phyloP scores from a whole-genome alignment of 1,140 invertebrate species.

The Sycophila sp. region DNA sequence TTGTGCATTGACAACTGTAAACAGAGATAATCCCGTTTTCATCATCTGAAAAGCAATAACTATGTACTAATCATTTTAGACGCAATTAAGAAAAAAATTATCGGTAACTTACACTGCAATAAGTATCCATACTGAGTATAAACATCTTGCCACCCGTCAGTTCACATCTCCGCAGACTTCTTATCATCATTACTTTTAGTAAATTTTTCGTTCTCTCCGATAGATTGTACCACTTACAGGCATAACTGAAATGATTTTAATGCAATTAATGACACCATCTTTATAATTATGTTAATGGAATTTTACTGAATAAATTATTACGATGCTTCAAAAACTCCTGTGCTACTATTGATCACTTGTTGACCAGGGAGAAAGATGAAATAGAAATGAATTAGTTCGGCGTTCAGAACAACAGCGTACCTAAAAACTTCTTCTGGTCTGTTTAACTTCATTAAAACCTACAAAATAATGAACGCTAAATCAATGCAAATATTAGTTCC shows the following conservation, averaged over 20 bases:
- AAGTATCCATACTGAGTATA: slow-evolving; percentile 8
- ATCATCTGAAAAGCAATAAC: background rate
- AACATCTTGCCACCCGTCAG: slow-evolving; percentile 21
- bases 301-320: background rate
- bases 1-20: background rate
- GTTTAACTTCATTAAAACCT: background rate
- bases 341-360: slow-evolving; percentile 9
- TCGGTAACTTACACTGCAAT: background rate
- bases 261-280: background rate
- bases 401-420: background rate
- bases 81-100: background rate
- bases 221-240: slow-evolving; percentile 15
- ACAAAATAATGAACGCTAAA: no score
- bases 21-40: background rate
- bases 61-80: background rate
- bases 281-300: background rate
- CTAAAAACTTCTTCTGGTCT: background rate
- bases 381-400: slow-evolving; percentile 13
- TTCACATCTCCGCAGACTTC: background rate
- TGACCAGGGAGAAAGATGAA: slow-evolving; percentile 17
- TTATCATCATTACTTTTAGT: slow-evolving; percentile 3
- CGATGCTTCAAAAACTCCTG: background rate
- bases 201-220: slow-evolving; percentile 7
- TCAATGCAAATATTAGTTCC: no score
- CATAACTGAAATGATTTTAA: background rate